Evolutionary conservation across 2,888 invertebrate genomes (phyloP), one percentile per base, ranked within the genome.

Genomic region (Orthosia incerta): DNA sequence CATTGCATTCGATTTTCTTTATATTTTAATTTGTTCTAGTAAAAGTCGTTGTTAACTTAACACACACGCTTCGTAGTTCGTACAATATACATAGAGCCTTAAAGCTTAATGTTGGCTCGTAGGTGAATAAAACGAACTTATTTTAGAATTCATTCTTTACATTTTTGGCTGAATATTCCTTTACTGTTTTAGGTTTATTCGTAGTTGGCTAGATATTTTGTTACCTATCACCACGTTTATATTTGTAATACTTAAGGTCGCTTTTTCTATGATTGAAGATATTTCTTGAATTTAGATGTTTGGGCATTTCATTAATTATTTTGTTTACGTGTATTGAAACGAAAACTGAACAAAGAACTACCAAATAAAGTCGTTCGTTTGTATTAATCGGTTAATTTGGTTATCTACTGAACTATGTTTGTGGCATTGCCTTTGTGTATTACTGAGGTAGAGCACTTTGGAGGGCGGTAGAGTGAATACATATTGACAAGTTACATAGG

Each of bases 401-500:
- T 63, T 78, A 51, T 61, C n/a, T 45, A 66, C 63, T 23, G 45
- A 57, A 64, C 48, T 56, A 57, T 80, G 69, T 80, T 26, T 74
- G 65, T 31, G 45, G 31, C 31, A 48, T 4, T 50, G n/a, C n/a
- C n/a, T 63, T 69, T 71, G 66, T 63, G 13, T 76, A 73, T 76
- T 64, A 71, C 55, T 71, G 67, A 67, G 53, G 51, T 45, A 63
- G 26, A 69, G 48, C 48, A 56, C 48, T 50, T 50, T 50, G 39
- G 15, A 31, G 23, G 16, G 11, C 61, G 64, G 64, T 56, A 53
- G 46, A 39, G 60, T 74, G 64, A 77, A 71, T 74, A 77, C 16
- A 48, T 72, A 67, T 76, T 72, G 77, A 77, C 57, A 64, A 71
- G 68, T 70, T 72, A 50, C 26, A 59, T n/a, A 79, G 20, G 20